Base-by-base conservation (phyloP, 1,140 invertebrate species). In the Choristoneura fumiferana region DNA sequence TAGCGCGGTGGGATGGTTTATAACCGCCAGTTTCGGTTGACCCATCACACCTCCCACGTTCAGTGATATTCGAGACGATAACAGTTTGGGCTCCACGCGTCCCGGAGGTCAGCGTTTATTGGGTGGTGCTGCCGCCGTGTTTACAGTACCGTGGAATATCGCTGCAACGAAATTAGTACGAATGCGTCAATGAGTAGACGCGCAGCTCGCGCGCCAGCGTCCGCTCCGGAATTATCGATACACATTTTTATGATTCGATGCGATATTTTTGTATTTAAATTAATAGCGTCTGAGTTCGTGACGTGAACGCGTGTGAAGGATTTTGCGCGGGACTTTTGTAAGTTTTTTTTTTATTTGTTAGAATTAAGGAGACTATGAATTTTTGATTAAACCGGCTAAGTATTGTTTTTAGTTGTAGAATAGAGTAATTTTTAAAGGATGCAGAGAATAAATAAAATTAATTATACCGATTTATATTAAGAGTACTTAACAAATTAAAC, bases 111-210 rank as follows among this genome's bases (percentile, higher is more conserved):
- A 81, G 71, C 59, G 13, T 9, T 63, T 67, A n/a, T 29, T 43
- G 83, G 78, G 80, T 17, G 76, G 60, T 68, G 65, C 73, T 64
- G 65, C 72, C 64, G 70, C 68, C 70, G 69, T 88, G 85, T 88
- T 88, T 88, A 88, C 85, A 84, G 82, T 84, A 87, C 81, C 82
- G 79, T 73, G 85, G 85, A 86, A 88, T 88, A 84, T 74, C 76
- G 81, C 78, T 87, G 82, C 82, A 88, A 78, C 81, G 80, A 82
- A 88, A 80, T 88, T 88, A 88, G 85, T 88, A 77, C 72, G 85
- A 76, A 84, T 87, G 82, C 85, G 85, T 88, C 85, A 88, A 87
- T 87, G 83, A 72, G 68, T 70, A 81, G 83, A 72, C 82, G 81
- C 67, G 64, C 61, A 63, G 58, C 22, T 74, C 73, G 65, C 72